These are phyloP conservation scores for Fragum sueziense DNA, from an alignment of 2,888 invertebrate genomes.

Conservation along the genomic window DNA sequence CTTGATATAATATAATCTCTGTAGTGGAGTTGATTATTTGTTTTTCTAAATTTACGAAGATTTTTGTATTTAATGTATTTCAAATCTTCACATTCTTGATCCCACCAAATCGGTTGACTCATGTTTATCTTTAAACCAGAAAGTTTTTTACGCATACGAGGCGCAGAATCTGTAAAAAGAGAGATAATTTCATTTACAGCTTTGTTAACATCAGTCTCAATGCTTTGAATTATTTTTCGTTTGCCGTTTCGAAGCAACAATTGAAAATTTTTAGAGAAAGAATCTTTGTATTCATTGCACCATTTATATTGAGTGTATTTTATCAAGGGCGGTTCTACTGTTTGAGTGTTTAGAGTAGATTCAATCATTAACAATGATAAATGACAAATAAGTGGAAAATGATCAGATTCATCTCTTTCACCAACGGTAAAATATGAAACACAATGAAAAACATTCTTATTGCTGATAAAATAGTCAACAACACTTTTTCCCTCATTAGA, in stretches of 20 bases:
- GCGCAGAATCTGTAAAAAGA: not conserved
- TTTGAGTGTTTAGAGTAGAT: not conserved
- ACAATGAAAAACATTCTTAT: not conserved
- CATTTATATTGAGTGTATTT: not conserved
- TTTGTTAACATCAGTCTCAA: not conserved
- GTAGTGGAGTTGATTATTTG: not conserved
- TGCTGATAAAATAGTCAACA: not conserved
- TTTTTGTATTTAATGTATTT: not conserved
- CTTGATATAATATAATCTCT: not conserved
- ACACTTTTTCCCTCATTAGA: slow-evolving; percentile 3
- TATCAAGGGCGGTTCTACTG: not conserved
- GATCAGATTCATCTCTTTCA: slow-evolving; percentile 16
- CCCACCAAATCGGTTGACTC: not conserved
- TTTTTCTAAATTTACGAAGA: not conserved
- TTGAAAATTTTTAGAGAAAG: not conserved
- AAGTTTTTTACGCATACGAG: not conserved
- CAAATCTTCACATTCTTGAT: not conserved
- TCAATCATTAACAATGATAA: too few relatives aligned
- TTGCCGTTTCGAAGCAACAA: not conserved
- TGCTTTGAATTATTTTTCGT: not conserved
- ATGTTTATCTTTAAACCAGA: not conserved
- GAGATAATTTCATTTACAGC: not conserved
- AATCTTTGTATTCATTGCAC: not conserved
- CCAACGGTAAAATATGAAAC: not conserved
- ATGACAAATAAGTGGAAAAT: slow-evolving; percentile 21